These are phyloP conservation scores for Mycalesis mineus DNA, from an alignment of 2,888 invertebrate species.

Conservation along the genomic window DNA sequence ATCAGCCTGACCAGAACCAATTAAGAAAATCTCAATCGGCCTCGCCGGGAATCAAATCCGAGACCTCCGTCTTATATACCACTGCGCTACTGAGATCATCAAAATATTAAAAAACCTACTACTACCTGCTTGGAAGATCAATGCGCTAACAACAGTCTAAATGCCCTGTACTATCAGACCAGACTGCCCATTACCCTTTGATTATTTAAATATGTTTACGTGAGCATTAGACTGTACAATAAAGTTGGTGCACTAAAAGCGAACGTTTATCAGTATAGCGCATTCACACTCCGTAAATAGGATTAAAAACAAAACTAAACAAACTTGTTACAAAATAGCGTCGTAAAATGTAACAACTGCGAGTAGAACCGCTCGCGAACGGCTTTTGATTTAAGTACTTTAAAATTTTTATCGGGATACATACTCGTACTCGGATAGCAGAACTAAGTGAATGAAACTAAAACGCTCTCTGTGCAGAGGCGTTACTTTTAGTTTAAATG, in stretches of 20 bases:
- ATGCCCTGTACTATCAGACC: slow-evolving; percentile 12
- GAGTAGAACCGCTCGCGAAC: slow-evolving; percentile 35
- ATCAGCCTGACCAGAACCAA: no score
- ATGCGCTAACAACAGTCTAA: slow-evolving; percentile 5
- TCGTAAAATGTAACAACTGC: slow-evolving; percentile 40
- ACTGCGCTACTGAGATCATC: no score
- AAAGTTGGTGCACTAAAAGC: slow-evolving; percentile 28
- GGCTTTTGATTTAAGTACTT: slow-evolving; percentile 46
- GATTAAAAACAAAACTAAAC: slow-evolving; percentile 43
- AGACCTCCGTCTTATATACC: no score
- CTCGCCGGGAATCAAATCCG: no score
- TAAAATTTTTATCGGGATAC: slow-evolving; percentile 45
- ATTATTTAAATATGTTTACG: slow-evolving; percentile 29
- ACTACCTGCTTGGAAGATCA: neutral
- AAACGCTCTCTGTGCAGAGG: slow-evolving; percentile 14
- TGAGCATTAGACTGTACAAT: slow-evolving; percentile 25
- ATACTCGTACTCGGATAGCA: slow-evolving; percentile 26
- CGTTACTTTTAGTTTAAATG: slow-evolving; percentile 5
- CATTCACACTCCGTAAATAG: slow-evolving; percentile 36
- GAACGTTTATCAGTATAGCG: slow-evolving; percentile 29
- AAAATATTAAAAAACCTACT: no score
- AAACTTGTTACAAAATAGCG: slow-evolving; percentile 38
- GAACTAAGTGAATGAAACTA: slow-evolving; percentile 12
- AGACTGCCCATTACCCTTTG: slow-evolving; percentile 17
- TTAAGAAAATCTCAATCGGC: no score